A percentile compares a stretch with the other conserved stretches of the same genome.
phyloP scores from a whole-genome alignment of 2,888 invertebrate genomes.

The Thymelicus sylvestris region DNA sequence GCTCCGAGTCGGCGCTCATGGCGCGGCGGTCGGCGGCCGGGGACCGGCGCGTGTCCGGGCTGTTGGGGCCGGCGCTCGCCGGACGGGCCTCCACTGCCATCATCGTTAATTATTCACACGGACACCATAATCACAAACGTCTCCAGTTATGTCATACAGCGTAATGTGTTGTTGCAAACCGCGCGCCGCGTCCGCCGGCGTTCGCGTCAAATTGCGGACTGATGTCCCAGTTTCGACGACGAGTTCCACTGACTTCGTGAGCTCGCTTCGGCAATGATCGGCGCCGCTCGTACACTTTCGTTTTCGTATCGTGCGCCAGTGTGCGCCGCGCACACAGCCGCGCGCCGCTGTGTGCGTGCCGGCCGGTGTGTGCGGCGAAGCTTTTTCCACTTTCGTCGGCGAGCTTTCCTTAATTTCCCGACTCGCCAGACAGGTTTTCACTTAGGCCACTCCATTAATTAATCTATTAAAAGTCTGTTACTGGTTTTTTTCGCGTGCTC shows the following conservation, averaged over 20 bases:
- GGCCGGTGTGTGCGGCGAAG: constrained; percentile 49
- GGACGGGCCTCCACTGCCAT: constrained; percentile 82
- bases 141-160: constrained; percentile 80
- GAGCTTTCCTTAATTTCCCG: constrained; percentile 80
- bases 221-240: constrained; percentile 87
- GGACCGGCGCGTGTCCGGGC: constrained; percentile 61
- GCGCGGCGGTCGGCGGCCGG: constrained; percentile 65
- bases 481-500: constrained; percentile 42
- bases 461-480: constrained; percentile 41
- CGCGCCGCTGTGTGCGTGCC: constrained; percentile 49
- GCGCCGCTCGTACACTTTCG: constrained; percentile 81
- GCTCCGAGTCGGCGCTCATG: constrained; percentile 70
- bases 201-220: constrained; percentile 84
- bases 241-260: constrained; percentile 84
- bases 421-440: constrained; percentile 76
- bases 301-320: constrained; percentile 76
- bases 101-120: constrained; percentile 75
- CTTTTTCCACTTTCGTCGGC: constrained; percentile 80
- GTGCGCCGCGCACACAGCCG: constrained; percentile 47
- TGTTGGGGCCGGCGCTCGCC: constrained; percentile 69
- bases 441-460: constrained; percentile 47
- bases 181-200: constrained; percentile 75
- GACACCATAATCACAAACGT: constrained; percentile 78
- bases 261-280: constrained; percentile 82
- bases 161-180: constrained; percentile 60